Evolutionary conservation across 2,888 invertebrate species (phyloP), one percentile per base, ranked within the genome.

Genomic region (Brachylomia viminalis): DNA sequence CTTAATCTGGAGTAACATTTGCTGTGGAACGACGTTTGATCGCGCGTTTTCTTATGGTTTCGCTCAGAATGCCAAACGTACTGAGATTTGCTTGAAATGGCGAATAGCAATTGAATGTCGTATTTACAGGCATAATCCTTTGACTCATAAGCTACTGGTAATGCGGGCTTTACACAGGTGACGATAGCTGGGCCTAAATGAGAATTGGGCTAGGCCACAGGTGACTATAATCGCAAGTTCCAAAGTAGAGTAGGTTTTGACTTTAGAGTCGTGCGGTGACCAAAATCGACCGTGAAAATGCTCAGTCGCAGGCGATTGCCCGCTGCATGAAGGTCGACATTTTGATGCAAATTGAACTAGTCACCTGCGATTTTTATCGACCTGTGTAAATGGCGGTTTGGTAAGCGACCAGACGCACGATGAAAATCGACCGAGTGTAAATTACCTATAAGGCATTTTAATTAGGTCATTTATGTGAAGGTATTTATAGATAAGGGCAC

Each of bases 291-390:
- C 17, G 20, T 17, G 17, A 49, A 49, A 49, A 17, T 49, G 17
- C 7, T 83, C 81, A 85, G 83, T 78, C 82, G 77, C 80, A 82
- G 83, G 80, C 81, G 77, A 84, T 70, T 45, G 45, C 66, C 64
- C 64, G 64, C 64, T 38, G 38, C 47, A 38, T 71, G 38, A 20
- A 54, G 38, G 81, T 79, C 20, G 47, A 49, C 47, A 17, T 17
- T 49, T 49, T 49, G 17, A 49, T 7, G 47, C 47, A 17, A 49
- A 49, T 20, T 49, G 47, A 47, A 47, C 15, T 15, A 47, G 47
- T 49, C 47, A 49, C 47, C 17, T 20, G 47, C 47, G 17, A 38
- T 38, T 38, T 38, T 38, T 38, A 38, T 38, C 38, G 38, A 38
- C 38, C 38, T 38, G 38, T 38, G 38, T 38, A 38, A 38, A 38